Evolutionary conservation across 2,113 vertebrate species (phyloP).

Genomic region (Cardinalis cardinalis): DNA sequence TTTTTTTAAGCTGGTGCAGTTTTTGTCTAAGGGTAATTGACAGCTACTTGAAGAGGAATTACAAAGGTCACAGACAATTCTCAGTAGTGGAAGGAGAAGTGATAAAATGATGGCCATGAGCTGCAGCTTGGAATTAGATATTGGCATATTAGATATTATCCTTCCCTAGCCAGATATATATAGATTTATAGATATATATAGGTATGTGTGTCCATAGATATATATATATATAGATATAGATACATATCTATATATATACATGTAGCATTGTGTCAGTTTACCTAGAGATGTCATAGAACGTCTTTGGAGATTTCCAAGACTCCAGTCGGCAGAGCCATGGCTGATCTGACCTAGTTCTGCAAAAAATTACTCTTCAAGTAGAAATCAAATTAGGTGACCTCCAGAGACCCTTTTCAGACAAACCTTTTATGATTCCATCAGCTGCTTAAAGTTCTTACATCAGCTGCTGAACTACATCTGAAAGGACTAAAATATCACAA

Average conservation of each 20-base stretch:
- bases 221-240: neutral
- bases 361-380: neutral
- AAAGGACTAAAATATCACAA: neutral
- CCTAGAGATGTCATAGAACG: neutral
- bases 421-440: neutral
- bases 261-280: neutral
- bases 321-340: neutral
- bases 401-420: neutral
- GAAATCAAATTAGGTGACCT: neutral
- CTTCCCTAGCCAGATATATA: neutral
- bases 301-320: neutral
- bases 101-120: rapidly evolving
- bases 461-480: neutral
- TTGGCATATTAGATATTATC: neutral
- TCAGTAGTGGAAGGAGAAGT: neutral
- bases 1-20: neutral
- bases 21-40: neutral
- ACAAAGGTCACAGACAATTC: neutral
- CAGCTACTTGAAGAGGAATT: neutral
- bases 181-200: neutral
- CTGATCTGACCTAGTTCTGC: neutral
- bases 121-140: neutral
- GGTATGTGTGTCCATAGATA: too few relatives aligned
- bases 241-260: rapidly evolving
- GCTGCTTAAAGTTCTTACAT: neutral